phyloP scores from a whole-genome alignment of 2,113 vertebrate species.

The Nannobrachium achirus region DNA sequence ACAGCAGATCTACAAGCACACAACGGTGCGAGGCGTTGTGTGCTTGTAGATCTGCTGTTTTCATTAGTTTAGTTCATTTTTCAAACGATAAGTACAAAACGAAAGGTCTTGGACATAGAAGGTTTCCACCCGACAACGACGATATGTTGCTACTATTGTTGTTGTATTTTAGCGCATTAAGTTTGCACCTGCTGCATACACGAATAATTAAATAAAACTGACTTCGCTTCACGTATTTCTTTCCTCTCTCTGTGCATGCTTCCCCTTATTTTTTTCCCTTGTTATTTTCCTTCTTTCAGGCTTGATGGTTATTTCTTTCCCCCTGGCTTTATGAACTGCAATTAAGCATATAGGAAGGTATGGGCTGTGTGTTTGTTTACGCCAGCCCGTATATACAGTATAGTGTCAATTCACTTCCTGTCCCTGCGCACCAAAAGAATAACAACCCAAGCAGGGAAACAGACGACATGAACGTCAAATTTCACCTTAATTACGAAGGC shows the following conservation, averaged over 20 bases:
- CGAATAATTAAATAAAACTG: too few species aligned
- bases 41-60: too few species aligned
- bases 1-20: too few species aligned
- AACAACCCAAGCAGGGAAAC: not conserved
- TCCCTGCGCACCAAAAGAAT: not conserved
- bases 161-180: too few species aligned
- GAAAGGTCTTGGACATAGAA: too few species aligned
- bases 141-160: too few species aligned
- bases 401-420: not conserved
- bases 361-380: not conserved
- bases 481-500: slow-evolving; percentile 1
- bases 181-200: too few species aligned
- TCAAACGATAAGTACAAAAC: too few species aligned
- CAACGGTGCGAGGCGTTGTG: too few species aligned
- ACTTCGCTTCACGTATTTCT: too few species aligned
- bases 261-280: slow-evolving; percentile 78
- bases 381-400: not conserved
- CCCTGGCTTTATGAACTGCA: not conserved
- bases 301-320: not conserved
- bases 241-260: not conserved
- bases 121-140: too few species aligned
- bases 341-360: not conserved
- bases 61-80: too few species aligned
- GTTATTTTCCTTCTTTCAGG: slow-evolving; percentile 24
- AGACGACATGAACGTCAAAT: not conserved